Evolutionary conservation across 1,140 invertebrate genomes (phyloP).

Genomic region (Drosophila bipectinata): DNA sequence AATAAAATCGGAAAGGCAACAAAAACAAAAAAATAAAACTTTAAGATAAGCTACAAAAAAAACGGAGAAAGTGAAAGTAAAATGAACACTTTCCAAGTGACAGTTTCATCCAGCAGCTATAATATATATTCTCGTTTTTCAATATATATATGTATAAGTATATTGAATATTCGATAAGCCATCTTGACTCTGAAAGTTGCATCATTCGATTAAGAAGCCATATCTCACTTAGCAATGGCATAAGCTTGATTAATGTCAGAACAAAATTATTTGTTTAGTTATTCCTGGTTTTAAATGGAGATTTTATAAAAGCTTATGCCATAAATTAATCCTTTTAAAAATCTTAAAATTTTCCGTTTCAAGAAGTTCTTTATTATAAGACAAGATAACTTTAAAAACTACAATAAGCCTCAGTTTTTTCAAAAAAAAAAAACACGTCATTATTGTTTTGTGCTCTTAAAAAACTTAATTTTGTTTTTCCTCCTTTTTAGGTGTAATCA

Average conservation of each 20-base stretch:
- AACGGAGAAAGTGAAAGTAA: slow-evolving; percentile 31
- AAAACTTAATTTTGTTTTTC: slow-evolving; percentile 20
- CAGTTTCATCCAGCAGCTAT: slow-evolving; percentile 31
- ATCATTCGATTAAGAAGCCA: slow-evolving; percentile 1
- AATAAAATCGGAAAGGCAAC: slow-evolving; percentile 29
- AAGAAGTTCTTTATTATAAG: slow-evolving; percentile 1
- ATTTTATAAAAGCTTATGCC: no score
- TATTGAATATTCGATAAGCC: slow-evolving; percentile 44
- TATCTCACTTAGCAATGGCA: slow-evolving; percentile 6
- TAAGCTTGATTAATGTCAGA: slow-evolving; percentile 2
- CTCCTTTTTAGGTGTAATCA: slow-evolving; percentile 52
- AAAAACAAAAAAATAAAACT: slow-evolving; percentile 43
- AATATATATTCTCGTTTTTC: slow-evolving; percentile 23
- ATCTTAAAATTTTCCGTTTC: no score
- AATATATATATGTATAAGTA: background rate
- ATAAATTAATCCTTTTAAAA: no score
- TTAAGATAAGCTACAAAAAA: slow-evolving; percentile 44
- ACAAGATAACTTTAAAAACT: no score
- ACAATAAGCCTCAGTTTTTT: no score
- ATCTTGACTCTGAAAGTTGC: background rate
- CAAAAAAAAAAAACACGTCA: no score
- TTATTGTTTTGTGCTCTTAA: background rate
- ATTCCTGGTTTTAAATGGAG: no score
- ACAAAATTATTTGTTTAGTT: no score
- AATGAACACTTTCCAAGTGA: slow-evolving; percentile 33